Conservation (phyloP, 2,888 invertebrate species). For the Nineta flava region DNA sequence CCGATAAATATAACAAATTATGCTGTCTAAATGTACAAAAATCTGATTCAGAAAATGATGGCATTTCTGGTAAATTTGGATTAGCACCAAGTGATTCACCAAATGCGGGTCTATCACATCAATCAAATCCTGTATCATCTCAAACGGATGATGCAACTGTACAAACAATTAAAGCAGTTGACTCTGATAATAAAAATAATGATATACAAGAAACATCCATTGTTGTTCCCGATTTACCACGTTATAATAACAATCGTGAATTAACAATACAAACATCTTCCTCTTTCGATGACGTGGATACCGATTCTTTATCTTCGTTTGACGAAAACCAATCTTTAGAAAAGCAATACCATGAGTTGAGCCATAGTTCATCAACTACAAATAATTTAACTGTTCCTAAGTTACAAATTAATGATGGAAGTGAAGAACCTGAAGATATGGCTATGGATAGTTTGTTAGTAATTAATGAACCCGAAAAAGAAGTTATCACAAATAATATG, state of each 20-base stretch:
- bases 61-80: background rate
- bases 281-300: slow-evolving; percentile 34
- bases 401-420: slow-evolving; percentile 55
- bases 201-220: slow-evolving; percentile 44
- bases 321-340: slow-evolving; percentile 16
- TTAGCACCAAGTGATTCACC: slow-evolving; percentile 7
- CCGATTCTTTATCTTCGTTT: slow-evolving; percentile 41
- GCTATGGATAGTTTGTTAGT: slow-evolving; percentile 16
- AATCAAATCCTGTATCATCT: background rate
- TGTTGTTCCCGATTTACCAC: slow-evolving; percentile 42
- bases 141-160: slow-evolving; percentile 8
- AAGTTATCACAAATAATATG: slow-evolving; percentile 7
- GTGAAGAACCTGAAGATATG: slow-evolving; percentile 36
- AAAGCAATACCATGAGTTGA: slow-evolving; percentile 11
- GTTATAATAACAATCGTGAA: slow-evolving; percentile 25
- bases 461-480: background rate
- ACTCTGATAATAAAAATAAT: slow-evolving; percentile 25
- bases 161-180: slow-evolving; percentile 4
- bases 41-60: slow-evolving; percentile 4
- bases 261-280: slow-evolving; percentile 26
- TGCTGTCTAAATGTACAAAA: background rate
- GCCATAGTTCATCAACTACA: slow-evolving; percentile 6
- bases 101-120: background rate
- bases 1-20: slow-evolving; percentile 1
- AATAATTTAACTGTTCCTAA: slow-evolving; percentile 31